Evolutionary conservation across 1,140 invertebrate species (phyloP).

Genomic region (Linepithema humile): DNA sequence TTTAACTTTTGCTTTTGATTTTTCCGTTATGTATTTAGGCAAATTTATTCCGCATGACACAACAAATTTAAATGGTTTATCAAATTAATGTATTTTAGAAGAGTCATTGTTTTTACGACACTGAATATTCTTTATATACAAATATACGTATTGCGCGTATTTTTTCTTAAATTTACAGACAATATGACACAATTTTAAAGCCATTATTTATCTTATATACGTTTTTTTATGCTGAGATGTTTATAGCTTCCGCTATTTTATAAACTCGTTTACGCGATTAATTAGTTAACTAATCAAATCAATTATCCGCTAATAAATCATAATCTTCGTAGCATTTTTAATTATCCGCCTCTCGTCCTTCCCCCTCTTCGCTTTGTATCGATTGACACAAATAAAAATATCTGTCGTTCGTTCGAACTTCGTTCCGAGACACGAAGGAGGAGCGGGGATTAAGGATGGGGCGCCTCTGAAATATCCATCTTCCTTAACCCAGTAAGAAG

Average conservation of each 20-base stretch:
- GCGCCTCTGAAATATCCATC: constrained; percentile 72
- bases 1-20: constrained; percentile 22
- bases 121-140: too few relatives aligned
- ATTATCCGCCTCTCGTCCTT: constrained; percentile 8
- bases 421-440: not conserved
- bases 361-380: not conserved
- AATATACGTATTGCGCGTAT: too few relatives aligned
- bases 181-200: not conserved
- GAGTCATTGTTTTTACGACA: too few relatives aligned
- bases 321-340: constrained; percentile 43
- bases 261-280: constrained; percentile 2
- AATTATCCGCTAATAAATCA: constrained; percentile 39
- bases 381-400: constrained; percentile 50
- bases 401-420: constrained; percentile 8
- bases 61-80: too few relatives aligned
- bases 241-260: constrained; percentile 7
- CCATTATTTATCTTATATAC: not conserved
- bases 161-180: not conserved
- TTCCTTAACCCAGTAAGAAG: constrained; percentile 75
- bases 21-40: not conserved
- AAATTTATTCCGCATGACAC: not conserved
- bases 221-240: constrained; percentile 2
- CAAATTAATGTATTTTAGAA: too few relatives aligned
- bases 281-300: constrained; percentile 36
- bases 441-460: constrained; percentile 55